Evolutionary conservation across 2,888 invertebrate genomes (phyloP), one percentile per base, ranked within the genome.

Genomic region (Trichogramma evanescens): DNA sequence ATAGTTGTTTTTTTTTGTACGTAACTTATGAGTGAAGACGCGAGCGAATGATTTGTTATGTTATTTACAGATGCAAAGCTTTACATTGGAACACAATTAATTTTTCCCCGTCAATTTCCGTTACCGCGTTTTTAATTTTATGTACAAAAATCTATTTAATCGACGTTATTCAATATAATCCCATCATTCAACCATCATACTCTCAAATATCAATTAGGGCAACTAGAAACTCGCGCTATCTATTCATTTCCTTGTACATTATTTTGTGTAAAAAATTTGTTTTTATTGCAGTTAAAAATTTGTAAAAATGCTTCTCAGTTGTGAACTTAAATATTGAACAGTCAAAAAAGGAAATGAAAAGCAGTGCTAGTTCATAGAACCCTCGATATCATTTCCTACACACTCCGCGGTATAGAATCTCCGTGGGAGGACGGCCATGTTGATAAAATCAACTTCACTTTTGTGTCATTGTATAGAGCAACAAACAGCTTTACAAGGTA

Each of bases 381-480:
- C 9, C 9, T 54, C 42, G 9, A 6, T 38, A 51, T 40, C 26
- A 7, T 40, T 50, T 10, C 38, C 5, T 50, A 10, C 13, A 4
- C 7, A 8, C 40, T 54, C 40, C 46, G n/a, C n/a, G 41, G 46
- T 54, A 26, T 54, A 42, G 38, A 38, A n/a, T 45, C 8, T 6
- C 26, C 9, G 26, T 26, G 39, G 54, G 49, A 63, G 61, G 56
- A 65, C 60, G 45, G 58, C 50, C 59, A 40, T 41, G 46, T 39
- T 39, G 3, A 50, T 43, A 54, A 6, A 45, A 61, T 41, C 26
- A 26, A 26, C 26, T 26, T 54, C n/a, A 54, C 42, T 50, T 55
- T 49, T 58, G 26, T 51, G 52, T 74, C 66, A 77, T 68, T 77
- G 77, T 63, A 77, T 71, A 61, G 70, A 76, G 65, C 77, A 78